phyloP scores from a whole-genome alignment of 92 coral and sea anemone species.

The Metridium senile region DNA sequence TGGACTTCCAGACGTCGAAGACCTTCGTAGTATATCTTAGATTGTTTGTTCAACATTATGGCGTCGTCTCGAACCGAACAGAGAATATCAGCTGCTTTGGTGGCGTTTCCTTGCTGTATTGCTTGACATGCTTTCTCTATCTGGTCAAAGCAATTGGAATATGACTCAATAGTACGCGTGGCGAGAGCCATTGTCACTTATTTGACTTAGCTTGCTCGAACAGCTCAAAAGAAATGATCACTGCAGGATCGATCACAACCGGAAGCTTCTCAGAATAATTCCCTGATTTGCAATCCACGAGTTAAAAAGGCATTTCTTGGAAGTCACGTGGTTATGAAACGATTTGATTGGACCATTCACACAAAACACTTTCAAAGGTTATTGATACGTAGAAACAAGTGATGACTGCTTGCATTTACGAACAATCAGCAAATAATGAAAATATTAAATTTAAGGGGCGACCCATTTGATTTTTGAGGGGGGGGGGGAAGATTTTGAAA shows the following conservation, averaged over 20 bases:
- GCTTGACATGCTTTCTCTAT: neutral
- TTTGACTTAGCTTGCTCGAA: neutral
- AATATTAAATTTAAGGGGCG: too few relatives aligned
- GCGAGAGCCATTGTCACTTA: neutral
- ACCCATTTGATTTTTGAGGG: too few relatives aligned
- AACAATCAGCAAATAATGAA: too few relatives aligned
- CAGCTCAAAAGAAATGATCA: too few relatives aligned
- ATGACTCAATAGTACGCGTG: neutral
- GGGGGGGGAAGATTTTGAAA: too few relatives aligned
- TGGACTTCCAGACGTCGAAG: neutral
- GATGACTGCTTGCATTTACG: neutral
- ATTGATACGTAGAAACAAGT: too few relatives aligned
- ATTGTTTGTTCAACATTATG: neutral
- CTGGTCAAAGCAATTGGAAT: neutral
- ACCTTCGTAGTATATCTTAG: neutral
- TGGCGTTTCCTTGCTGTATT: neutral
- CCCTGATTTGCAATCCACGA: neutral
- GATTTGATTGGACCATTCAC: neutral
- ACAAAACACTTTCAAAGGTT: neutral
- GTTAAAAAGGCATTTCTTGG: neutral
- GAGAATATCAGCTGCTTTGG: neutral
- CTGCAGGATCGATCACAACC: too few relatives aligned
- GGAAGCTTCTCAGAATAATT: neutral
- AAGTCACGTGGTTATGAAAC: neutral
- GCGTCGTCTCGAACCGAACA: neutral